Evolutionary conservation across 2,888 invertebrate species (phyloP).

Genomic region (Smittia aterrima): DNA sequence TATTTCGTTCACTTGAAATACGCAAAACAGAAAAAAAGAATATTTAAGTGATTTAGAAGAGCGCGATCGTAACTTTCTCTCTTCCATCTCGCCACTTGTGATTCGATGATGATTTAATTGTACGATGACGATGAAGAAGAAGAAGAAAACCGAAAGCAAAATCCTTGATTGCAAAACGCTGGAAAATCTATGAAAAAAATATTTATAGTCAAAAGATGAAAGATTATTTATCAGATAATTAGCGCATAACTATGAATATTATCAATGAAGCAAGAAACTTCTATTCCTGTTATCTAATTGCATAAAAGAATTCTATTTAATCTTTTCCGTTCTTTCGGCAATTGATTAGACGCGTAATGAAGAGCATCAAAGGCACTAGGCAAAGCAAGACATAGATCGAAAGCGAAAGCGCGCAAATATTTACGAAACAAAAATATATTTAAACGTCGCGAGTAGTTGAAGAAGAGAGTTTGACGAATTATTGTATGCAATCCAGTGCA

Average conservation of each 20-base stretch:
- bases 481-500: constrained; percentile 27
- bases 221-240: constrained; percentile 37
- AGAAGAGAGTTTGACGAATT: background rate
- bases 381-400: background rate
- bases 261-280: constrained; percentile 30
- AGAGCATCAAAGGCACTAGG: background rate
- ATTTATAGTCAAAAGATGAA: constrained; percentile 38
- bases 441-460: background rate
- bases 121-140: background rate
- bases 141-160: background rate
- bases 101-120: background rate
- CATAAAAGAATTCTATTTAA: constrained; percentile 28
- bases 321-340: constrained; percentile 1
- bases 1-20: constrained; percentile 9
- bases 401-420: background rate
- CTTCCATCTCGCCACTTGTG: constrained; percentile 20
- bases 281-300: constrained; percentile 41
- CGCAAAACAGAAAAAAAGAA: background rate
- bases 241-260: constrained; percentile 39
- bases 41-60: constrained; percentile 6
- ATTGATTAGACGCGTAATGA: background rate
- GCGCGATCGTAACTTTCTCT: background rate
- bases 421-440: background rate
- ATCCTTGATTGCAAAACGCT: background rate
- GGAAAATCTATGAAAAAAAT: constrained; percentile 26